Conservation (phyloP, 1,140 invertebrate genomes). For the Bombus sibiricus region DNA sequence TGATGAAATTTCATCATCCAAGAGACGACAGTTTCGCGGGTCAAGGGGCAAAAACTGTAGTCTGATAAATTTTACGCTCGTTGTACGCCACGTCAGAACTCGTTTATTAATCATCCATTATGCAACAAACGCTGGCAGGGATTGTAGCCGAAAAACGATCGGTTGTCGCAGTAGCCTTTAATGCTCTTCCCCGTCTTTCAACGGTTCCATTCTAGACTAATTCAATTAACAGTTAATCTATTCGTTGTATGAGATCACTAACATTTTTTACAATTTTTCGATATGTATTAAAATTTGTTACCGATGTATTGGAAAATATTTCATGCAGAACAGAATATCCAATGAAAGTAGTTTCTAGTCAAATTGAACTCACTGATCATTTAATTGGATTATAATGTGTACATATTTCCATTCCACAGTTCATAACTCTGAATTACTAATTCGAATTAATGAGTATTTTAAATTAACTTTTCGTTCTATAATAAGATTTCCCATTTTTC, state of each 20-base stretch:
- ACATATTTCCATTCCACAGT: no score
- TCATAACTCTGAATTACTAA: no score
- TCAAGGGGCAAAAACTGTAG: neutral
- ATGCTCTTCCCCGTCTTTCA: neutral
- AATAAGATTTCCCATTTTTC: no score
- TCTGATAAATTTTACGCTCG: constrained; percentile 13
- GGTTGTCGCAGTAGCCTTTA: neutral
- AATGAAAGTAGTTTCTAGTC: no score
- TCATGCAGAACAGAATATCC: no score
- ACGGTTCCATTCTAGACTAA: neutral
- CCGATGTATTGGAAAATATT: no score
- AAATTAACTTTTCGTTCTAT: no score
- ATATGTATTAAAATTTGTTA: no score
- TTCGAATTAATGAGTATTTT: no score
- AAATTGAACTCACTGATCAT: no score
- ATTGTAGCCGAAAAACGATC: constrained; percentile 16
- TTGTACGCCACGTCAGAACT: constrained; percentile 25
- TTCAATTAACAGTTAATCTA: neutral
- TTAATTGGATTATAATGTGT: no score
- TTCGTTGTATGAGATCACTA: neutral
- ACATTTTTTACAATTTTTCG: no score
- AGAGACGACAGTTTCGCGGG: neutral
- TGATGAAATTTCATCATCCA: neutral
- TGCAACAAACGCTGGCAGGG: constrained; percentile 52
- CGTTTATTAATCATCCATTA: constrained; percentile 67